Evolutionary conservation across 2,888 invertebrate genomes (phyloP).

Genomic region (Lumbricus terrestris): DNA sequence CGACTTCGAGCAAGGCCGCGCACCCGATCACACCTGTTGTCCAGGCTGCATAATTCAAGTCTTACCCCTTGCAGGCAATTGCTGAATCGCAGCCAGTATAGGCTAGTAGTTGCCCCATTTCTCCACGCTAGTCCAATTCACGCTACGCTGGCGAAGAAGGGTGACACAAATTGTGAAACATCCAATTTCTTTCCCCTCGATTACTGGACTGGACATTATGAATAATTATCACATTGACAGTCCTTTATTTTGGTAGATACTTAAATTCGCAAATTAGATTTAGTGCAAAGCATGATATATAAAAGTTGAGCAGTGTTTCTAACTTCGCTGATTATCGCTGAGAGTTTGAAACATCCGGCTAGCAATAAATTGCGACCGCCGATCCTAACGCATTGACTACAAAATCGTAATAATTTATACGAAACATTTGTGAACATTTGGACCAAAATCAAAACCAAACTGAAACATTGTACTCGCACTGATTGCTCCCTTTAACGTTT

Average conservation of each 20-base stretch:
- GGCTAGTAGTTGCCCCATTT: not conserved
- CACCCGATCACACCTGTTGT: not conserved
- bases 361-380: not conserved
- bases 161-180: not conserved
- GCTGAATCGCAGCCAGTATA: no score
- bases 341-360: not conserved
- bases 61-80: no score
- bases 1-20: not conserved
- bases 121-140: constrained; percentile 3
- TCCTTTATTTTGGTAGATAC: not conserved
- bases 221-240: not conserved
- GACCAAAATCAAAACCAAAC: no score
- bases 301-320: not conserved
- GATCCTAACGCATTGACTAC: no score
- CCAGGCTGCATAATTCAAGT: not conserved
- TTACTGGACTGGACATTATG: not conserved
- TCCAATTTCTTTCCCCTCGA: not conserved
- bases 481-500: no score
- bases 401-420: no score
- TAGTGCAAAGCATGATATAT: not conserved
- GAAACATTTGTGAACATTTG: no score
- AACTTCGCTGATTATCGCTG: not conserved
- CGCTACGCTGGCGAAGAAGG: not conserved
- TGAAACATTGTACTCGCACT: no score
- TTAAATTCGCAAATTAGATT: not conserved